These are phyloP conservation scores for Helleia helle DNA, from an alignment of 2,888 invertebrate genomes.

Conservation along the genomic window DNA sequence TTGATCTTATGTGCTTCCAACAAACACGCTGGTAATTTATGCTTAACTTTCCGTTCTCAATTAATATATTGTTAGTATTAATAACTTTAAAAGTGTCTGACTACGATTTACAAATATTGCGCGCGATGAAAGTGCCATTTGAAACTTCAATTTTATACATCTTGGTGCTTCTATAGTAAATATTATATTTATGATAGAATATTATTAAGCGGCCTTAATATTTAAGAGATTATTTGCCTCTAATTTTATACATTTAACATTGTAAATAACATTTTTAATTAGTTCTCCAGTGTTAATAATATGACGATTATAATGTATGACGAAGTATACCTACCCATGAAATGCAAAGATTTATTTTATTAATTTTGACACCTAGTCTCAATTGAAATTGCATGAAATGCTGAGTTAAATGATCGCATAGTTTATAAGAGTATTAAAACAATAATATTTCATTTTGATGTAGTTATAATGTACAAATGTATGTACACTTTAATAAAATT, in stretches of 20 bases:
- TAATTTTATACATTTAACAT: constrained; percentile 30
- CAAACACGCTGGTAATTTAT: constrained; percentile 1
- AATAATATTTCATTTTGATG: constrained; percentile 38
- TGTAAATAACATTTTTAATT: constrained; percentile 54
- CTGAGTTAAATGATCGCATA: constrained; percentile 38
- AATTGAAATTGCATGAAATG: constrained; percentile 59
- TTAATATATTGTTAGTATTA: neutral
- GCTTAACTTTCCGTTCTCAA: neutral
- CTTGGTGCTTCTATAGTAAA: constrained; percentile 36
- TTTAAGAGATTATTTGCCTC: constrained; percentile 30
- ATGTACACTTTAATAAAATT: constrained; percentile 52
- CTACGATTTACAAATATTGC: neutral
- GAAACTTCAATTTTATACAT: constrained; percentile 16
- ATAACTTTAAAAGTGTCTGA: neutral
- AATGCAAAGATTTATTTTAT: constrained; percentile 45
- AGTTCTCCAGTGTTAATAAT: constrained; percentile 35
- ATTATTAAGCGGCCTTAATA: constrained; percentile 49
- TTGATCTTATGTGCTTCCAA: constrained; percentile 8
- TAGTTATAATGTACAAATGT: constrained; percentile 60
- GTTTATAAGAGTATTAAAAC: constrained; percentile 53
- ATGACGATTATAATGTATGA: constrained; percentile 15
- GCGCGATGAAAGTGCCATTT: constrained; percentile 33
- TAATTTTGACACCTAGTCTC: constrained; percentile 54
- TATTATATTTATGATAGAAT: constrained; percentile 27
- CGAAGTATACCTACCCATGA: constrained; percentile 36